These are phyloP conservation scores for Heliconius erato DNA, from an alignment of 2,888 invertebrate species.

Conservation along the genomic window DNA sequence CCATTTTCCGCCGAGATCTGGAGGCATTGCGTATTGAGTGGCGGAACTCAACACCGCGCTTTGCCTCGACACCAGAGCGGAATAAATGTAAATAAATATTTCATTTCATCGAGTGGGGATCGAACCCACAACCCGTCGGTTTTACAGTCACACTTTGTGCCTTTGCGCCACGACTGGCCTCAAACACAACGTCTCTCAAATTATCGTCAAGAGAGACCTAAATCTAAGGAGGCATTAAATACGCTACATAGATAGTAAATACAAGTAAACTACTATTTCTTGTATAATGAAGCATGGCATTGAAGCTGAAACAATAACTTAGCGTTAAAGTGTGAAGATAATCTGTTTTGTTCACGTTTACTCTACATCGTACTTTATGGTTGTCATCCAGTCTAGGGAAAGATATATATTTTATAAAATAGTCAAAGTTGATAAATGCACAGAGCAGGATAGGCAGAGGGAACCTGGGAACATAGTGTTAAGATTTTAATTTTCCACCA, in stretches of 20 bases:
- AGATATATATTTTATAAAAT: background rate
- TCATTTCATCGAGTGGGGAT: too few relatives aligned
- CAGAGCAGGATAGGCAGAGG: too few relatives aligned
- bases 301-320: slow-evolving; percentile 18
- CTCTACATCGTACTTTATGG: background rate
- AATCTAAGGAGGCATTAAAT: background rate
- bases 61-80: too few relatives aligned
- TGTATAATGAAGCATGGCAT: background rate
- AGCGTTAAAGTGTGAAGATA: background rate
- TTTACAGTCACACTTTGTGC: too few relatives aligned
- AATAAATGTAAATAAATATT: too few relatives aligned
- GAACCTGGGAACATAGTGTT: background rate
- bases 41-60: too few relatives aligned
- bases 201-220: slow-evolving; percentile 15
- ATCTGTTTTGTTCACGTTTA: slow-evolving; percentile 18
- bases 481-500: too few relatives aligned
- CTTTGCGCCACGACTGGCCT: too few relatives aligned
- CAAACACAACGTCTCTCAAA: background rate
- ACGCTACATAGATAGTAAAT: background rate
- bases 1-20: too few relatives aligned
- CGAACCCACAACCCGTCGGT: too few relatives aligned
- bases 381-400: background rate
- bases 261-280: background rate
- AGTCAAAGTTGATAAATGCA: background rate
- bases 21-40: too few relatives aligned